Evolutionary conservation across 1,140 invertebrate genomes (phyloP), one percentile per base, ranked within the genome.

Genomic region (Cotesia glomerata): DNA sequence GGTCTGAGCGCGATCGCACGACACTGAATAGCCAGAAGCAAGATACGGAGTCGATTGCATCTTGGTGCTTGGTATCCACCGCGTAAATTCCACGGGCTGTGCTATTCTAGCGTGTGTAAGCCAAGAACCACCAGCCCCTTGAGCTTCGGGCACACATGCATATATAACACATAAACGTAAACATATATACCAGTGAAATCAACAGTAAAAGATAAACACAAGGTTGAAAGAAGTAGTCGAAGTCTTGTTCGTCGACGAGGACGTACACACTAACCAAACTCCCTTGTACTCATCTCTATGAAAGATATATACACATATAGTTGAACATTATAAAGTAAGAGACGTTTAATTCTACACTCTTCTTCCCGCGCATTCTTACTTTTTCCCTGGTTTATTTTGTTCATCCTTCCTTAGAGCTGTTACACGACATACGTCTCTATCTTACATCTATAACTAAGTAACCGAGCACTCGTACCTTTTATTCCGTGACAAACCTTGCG

Each of bases 21-120:
- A 75, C 74, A 75, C 74, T 75, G 71, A 75, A 75, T 75, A 75
- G 74, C 74, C 71, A 75, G 74, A 75, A 75, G 74, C 74, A 68
- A 75, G 74, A 75, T 75, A 75, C 74, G 63, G 74, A 75, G 74
- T 75, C 74, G 74, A 75, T 75, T 71, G 74, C 59, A 75, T 75
- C 74, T 73, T 52, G 32, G 39, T 64, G 39, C 74, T 36, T 39
- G 71, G 68, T 75, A 72, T 73, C 74, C 74, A 75, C 71, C 74
- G 74, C 74, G 74, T 75, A 75, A 75, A 75, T 75, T 75, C 71
- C 74, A 56, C 58, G 63, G 71, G 66, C 26, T 75, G 63, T 64
- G 66, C 67, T 62, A 49, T 26, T 32, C 59, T 54, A 61, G 26
- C 26, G 18, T 39, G 52, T 62, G 62, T 68, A 68, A 14, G 49